Percentiles rank a stretch among this genome's conserved stretches.
Conservation (phyloP, 2,888 invertebrate species). For the Acleris laterana region DNA sequence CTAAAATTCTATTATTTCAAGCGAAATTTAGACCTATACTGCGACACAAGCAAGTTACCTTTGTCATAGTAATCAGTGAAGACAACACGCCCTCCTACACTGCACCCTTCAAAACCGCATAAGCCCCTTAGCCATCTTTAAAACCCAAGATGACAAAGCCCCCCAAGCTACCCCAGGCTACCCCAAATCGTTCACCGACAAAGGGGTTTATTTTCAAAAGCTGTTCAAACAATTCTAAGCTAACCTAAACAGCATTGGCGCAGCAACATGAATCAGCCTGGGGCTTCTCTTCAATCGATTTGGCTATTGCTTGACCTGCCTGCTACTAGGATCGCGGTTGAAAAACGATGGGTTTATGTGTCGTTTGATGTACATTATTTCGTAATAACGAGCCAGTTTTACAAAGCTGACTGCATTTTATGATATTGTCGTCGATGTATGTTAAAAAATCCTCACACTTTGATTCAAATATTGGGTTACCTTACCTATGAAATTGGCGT, state of each 20-base stretch:
- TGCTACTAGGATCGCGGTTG: slow-evolving; percentile 36
- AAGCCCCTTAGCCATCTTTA: slow-evolving; percentile 18
- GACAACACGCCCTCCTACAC: no score
- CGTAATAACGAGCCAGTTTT: neutral
- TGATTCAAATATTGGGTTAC: no score
- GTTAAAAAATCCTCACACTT: no score
- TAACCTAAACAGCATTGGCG: slow-evolving; percentile 58
- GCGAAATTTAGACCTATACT: no score
- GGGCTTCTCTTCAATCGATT: slow-evolving; percentile 61
- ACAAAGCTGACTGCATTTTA: no score
- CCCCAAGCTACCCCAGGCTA: slow-evolving; percentile 42
- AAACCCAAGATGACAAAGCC: slow-evolving; percentile 24
- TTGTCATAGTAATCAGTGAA: no score
- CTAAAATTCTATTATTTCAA: no score
- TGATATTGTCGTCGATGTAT: no score
- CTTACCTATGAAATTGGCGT: no score
- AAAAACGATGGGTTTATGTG: slow-evolving; percentile 3
- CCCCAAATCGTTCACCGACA: slow-evolving; percentile 52
- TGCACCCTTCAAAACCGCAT: slow-evolving; percentile 6
- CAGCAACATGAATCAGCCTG: slow-evolving; percentile 53
- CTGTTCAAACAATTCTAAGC: slow-evolving; percentile 50
- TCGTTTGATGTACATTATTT: slow-evolving; percentile 10
- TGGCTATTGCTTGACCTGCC: slow-evolving; percentile 60
- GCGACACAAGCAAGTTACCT: no score
- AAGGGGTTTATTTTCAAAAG: slow-evolving; percentile 57